Conservation (phyloP, 2,888 invertebrate species). For the Leptothorax acervorum region DNA sequence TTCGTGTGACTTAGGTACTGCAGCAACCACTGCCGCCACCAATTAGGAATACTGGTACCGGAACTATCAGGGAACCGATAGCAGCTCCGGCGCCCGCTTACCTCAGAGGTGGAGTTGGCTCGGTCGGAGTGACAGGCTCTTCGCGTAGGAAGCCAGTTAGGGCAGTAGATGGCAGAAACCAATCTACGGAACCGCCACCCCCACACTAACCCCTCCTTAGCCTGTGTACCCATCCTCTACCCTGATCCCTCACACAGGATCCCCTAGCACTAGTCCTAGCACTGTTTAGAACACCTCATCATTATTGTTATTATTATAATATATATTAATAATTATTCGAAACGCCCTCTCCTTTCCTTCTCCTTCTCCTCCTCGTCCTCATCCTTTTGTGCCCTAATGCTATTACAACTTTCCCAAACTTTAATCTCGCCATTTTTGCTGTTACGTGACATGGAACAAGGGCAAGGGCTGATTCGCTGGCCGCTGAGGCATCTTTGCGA, state of each 20-base stretch:
- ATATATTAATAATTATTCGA: constrained; percentile 83
- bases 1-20: constrained; percentile 77
- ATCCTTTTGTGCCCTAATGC: constrained; percentile 40
- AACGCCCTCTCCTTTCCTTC: constrained; percentile 67
- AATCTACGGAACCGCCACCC: constrained; percentile 86
- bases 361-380: constrained; percentile 60
- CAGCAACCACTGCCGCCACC: constrained; percentile 83
- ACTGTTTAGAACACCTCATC: constrained; percentile 85
- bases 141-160: constrained; percentile 86
- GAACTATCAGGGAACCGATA: constrained; percentile 84
- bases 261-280: constrained; percentile 85
- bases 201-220: constrained; percentile 85
- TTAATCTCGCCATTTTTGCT: constrained; percentile 74
- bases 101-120: constrained; percentile 83
- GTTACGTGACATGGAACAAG: constrained; percentile 76
- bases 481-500: constrained; percentile 60
- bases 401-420: constrained; percentile 56
- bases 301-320: constrained; percentile 85
- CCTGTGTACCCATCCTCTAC: constrained; percentile 71
- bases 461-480: constrained; percentile 75
- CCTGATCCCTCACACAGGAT: constrained; percentile 76
- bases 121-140: constrained; percentile 83
- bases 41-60: constrained; percentile 84
- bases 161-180: constrained; percentile 85
- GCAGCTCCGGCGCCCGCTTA: constrained; percentile 82